Evolutionary conservation across 2,888 invertebrate genomes (phyloP), one percentile per base, ranked within the genome.

Genomic region (Pegoplata infirma): DNA sequence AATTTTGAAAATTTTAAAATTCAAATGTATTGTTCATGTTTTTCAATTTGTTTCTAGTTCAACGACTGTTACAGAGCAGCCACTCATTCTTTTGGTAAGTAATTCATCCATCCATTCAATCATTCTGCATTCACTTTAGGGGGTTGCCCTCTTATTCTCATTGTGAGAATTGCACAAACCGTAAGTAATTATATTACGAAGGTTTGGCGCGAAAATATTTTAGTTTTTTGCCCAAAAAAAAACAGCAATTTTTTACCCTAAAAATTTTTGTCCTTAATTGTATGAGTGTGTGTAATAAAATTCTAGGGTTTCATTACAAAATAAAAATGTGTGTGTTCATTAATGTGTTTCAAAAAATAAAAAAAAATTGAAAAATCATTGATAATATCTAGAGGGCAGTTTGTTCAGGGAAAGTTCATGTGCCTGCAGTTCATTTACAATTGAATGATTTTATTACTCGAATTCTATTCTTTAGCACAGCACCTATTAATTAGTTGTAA

Each of bases 191-290:
- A 63, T 58, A 58, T 28, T 25, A 2, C 36, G 69, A 49, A 79
- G 78, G 74, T 74, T 79, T 79, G 78, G 78, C 78, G 74, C 74
- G 78, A 64, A 78, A 78, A 79, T 79, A 79, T 79, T 79, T 64
- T 61, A 17, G 49, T 21, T 61, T 56, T 79, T 74, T 69, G 64
- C 75, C 79, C 59, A 71, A 79, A 79, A 74, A n/a, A 71, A 75
- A 51, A 66, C 71, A 71, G 66, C 28, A 53, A 69, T 64, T 79
- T 71, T 75, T 63, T 59, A 61, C 61, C 75, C 61, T 63, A 49
- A 75, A 75, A 75, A 25, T n/a, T 5, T 12, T n/a, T 1, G 36
- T 40, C n/a, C n/a, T n/a, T n/a, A 40, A 40, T 40, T 40, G 36
- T 40, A 40, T 40, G 36, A n/a, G 36, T 40, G 36, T 40, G 12